Conservation (phyloP, 2,888 invertebrate genomes). For the Ceratothoa steindachneri region DNA sequence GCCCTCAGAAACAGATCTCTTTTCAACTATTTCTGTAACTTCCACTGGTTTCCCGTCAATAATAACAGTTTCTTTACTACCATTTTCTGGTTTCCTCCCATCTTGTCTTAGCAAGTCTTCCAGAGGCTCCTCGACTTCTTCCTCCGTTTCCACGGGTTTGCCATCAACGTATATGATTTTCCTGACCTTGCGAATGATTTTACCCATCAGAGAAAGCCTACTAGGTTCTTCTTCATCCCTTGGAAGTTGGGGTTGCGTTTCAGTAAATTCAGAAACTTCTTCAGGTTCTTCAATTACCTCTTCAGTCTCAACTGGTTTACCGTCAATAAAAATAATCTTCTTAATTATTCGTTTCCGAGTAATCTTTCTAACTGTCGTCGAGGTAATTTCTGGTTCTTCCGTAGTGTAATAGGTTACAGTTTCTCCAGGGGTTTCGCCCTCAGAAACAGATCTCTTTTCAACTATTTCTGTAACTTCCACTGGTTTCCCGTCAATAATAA, state of each 20-base stretch:
- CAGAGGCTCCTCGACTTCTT: too few relatives aligned
- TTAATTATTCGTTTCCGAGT: slow-evolving; percentile 13
- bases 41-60: too few relatives aligned
- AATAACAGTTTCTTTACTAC: too few relatives aligned
- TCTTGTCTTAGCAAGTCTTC: too few relatives aligned
- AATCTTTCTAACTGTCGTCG: background rate
- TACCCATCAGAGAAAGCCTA: too few relatives aligned
- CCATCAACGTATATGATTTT: too few relatives aligned
- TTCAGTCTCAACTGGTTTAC: slow-evolving; percentile 21
- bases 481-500: slow-evolving; percentile 27
- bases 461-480: slow-evolving; percentile 18
- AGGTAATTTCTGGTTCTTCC: slow-evolving; percentile 11
- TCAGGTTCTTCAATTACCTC: slow-evolving; percentile 28
- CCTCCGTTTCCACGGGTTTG: too few relatives aligned
- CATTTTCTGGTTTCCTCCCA: too few relatives aligned
- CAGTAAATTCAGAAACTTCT: slow-evolving; percentile 1
- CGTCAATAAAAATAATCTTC: slow-evolving; percentile 21
- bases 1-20: too few relatives aligned
- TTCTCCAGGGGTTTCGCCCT: slow-evolving; percentile 1
- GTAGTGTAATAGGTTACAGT: slow-evolving; percentile 4
- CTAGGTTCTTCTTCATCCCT: too few relatives aligned
- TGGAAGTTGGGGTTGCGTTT: background rate
- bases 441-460: background rate
- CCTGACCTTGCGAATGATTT: too few relatives aligned
- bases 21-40: too few relatives aligned